Percentiles rank a stretch among this genome's conserved stretches.
phyloP scores from a whole-genome alignment of 1,140 invertebrate species.

The Apis cerana region DNA sequence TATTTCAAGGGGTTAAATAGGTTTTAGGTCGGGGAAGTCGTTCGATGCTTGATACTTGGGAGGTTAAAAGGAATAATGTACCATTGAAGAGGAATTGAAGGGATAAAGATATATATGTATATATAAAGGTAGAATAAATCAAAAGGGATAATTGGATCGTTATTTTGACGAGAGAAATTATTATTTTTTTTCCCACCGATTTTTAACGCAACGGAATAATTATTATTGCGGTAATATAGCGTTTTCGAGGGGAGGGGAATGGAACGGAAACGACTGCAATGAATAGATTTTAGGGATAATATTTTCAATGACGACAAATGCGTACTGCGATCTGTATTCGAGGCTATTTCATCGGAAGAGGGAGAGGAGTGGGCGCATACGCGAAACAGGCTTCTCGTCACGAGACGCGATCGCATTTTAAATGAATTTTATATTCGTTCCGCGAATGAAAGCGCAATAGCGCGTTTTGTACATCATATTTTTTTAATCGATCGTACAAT shows the following conservation, averaged over 20 bases:
- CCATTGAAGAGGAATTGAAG: not conserved
- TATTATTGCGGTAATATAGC: not conserved
- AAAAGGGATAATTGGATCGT: no score
- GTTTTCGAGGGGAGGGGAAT: no score
- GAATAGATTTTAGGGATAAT: constrained; percentile 7
- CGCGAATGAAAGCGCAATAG: not conserved
- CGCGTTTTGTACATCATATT: not conserved
- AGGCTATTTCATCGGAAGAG: not conserved
- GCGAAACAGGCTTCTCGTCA: not conserved
- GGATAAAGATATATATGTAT: no score
- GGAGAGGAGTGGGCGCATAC: not conserved
- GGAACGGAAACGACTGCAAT: not conserved
- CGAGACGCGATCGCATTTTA: not conserved
- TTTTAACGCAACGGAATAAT: not conserved
- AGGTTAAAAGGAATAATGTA: constrained; percentile 10
- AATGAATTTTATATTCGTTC: constrained; percentile 8
- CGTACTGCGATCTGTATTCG: not conserved
- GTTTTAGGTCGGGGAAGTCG: not conserved
- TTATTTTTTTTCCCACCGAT: no score
- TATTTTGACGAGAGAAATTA: no score
- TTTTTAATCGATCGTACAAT: not conserved
- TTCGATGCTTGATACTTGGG: not conserved
- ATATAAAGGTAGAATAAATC: no score
- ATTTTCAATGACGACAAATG: constrained; percentile 27
- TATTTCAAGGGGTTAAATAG: constrained; percentile 2